These are phyloP conservation scores for Buathra laborator DNA, from an alignment of 2,888 invertebrate species.

Conservation along the genomic window DNA sequence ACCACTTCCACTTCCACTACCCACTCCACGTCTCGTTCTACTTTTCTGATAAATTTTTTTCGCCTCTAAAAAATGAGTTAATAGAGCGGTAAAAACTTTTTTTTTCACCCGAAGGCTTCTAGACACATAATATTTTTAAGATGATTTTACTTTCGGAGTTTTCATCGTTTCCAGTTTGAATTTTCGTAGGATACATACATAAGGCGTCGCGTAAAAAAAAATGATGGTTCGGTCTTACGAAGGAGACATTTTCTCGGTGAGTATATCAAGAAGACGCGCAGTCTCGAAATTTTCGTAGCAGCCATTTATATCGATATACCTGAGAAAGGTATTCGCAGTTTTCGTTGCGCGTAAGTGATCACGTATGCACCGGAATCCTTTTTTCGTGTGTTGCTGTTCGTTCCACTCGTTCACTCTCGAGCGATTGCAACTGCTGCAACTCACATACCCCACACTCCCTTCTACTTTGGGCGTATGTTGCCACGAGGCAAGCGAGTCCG, in stretches of 20 bases:
- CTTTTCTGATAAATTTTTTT: neutral
- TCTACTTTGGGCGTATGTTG: conserved; percentile 12
- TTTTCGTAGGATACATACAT: neutral
- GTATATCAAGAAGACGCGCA: neutral
- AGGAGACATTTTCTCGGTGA: neutral
- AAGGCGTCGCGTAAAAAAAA: neutral
- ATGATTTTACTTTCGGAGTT: neutral
- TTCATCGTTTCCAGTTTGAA: neutral
- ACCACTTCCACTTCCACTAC: too few relatives aligned
- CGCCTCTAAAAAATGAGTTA: neutral
- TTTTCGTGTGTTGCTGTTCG: neutral
- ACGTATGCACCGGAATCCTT: neutral
- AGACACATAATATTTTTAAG: neutral
- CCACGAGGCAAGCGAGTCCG: conserved; percentile 34
- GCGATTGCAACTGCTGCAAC: conserved; percentile 9
- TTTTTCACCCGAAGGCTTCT: neutral
- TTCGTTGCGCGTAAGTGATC: neutral
- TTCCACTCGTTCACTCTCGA: conserved; percentile 16
- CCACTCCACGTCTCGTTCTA: neutral
- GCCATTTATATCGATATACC: neutral
- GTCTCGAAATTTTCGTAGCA: neutral
- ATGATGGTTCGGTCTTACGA: too few relatives aligned
- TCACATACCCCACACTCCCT: neutral
- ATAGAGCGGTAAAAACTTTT: neutral
- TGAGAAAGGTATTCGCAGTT: neutral